Conservation (phyloP, 2,113 vertebrate genomes). For the Nansenia antarctica region DNA sequence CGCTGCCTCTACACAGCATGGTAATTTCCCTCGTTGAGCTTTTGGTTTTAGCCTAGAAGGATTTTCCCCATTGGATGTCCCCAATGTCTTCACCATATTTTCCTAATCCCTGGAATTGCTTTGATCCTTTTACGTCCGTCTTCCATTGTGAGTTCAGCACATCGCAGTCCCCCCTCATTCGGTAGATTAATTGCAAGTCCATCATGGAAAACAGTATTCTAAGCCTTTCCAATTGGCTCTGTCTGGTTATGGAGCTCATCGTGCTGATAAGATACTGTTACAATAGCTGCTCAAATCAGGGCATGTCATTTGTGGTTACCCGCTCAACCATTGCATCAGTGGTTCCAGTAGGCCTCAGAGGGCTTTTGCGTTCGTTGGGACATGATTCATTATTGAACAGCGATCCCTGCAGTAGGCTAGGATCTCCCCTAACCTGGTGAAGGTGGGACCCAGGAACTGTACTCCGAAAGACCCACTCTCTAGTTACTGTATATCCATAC, state of each 20-base stretch:
- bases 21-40: constrained; percentile 35
- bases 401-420: neutral
- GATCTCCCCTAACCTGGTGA: neutral
- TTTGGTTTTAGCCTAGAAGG: constrained; percentile 34
- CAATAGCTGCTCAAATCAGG: constrained; percentile 52
- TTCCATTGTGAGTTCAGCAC: constrained; percentile 39
- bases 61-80: constrained; percentile 48
- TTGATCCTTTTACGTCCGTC: constrained; percentile 53
- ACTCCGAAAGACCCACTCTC: too few species aligned
- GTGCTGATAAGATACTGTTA: neutral
- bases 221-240: constrained; percentile 32
- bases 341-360: too few species aligned
- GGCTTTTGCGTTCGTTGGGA: constrained; percentile 22
- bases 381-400: neutral
- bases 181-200: constrained; percentile 57
- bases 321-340: constrained; percentile 25
- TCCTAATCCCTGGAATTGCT: constrained; percentile 55
- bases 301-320: constrained; percentile 51
- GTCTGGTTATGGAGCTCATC: too few species aligned
- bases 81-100: constrained; percentile 37
- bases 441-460: too few species aligned
- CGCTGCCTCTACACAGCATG: constrained; percentile 1
- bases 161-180: constrained; percentile 19
- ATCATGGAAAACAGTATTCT: constrained; percentile 43
- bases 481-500: too few species aligned